Evolutionary conservation across 2,113 vertebrate species (phyloP).

Genomic region (Merops nubicus): DNA sequence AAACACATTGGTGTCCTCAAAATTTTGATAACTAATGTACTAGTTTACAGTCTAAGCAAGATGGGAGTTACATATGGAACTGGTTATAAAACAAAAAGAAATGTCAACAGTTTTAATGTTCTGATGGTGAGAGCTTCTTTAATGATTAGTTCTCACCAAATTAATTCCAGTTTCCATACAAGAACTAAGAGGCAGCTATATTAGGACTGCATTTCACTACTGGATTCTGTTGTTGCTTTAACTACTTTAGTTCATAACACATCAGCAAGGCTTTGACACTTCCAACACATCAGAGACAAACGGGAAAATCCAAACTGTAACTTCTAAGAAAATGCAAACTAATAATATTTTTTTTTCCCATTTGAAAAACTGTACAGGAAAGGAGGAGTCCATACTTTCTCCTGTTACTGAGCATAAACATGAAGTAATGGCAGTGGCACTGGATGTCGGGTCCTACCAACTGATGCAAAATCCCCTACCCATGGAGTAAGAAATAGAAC

Average conservation of each 20-base stretch:
- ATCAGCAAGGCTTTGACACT: fast-evolving
- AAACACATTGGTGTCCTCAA: not conserved
- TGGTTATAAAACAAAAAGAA: not conserved
- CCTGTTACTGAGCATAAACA: not conserved
- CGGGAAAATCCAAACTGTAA: not conserved
- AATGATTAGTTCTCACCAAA: not conserved
- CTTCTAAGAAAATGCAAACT: not conserved
- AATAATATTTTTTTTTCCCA: not conserved
- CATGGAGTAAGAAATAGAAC: not conserved
- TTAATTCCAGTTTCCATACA: not conserved
- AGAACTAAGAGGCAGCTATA: not conserved
- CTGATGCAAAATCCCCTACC: not conserved
- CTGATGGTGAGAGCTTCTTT: not conserved
- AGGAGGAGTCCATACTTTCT: not conserved
- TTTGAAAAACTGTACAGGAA: not conserved
- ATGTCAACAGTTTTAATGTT: not conserved
- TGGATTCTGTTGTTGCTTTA: not conserved
- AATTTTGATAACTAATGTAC: not conserved
- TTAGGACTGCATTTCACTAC: not conserved
- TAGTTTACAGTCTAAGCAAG: not conserved
- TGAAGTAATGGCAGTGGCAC: not conserved
- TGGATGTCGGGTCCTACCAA: not conserved
- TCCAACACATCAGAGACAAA: not conserved
- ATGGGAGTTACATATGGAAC: not conserved
- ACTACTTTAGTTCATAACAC: not conserved